Conservation (phyloP, 2,888 invertebrate genomes). For the Stenolophus ochropezus region DNA sequence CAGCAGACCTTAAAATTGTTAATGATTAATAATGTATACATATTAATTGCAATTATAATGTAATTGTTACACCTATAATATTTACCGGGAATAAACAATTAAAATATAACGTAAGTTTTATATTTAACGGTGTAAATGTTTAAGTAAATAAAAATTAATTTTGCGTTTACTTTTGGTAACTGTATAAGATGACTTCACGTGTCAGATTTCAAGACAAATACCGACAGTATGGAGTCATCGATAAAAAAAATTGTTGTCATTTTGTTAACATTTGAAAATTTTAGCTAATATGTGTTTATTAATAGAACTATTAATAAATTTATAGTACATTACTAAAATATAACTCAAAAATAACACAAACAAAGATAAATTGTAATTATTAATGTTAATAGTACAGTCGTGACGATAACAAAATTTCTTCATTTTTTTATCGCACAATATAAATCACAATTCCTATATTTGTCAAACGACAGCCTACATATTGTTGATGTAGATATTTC, state of each 20-base stretch:
- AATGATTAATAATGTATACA: neutral
- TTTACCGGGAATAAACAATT: neutral
- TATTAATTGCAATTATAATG: neutral
- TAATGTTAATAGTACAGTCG: slow-evolving; percentile 6
- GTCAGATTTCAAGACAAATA: neutral
- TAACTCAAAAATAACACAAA: neutral
- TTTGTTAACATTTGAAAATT: neutral
- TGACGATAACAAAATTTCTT: slow-evolving; percentile 23
- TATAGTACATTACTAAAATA: neutral
- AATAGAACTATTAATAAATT: neutral
- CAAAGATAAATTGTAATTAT: neutral
- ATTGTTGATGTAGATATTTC: slow-evolving; percentile 7
- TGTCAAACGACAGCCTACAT: slow-evolving; percentile 46
- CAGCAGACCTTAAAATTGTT: slow-evolving; percentile 16
- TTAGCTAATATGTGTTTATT: neutral
- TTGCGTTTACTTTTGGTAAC: slow-evolving; percentile 1
- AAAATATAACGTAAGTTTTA: neutral
- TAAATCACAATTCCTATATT: slow-evolving; percentile 39
- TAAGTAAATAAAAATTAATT: slow-evolving; percentile 7
- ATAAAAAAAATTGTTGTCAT: slow-evolving; percentile 1
- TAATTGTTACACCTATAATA: neutral
- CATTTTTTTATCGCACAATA: neutral
- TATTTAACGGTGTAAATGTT: slow-evolving; percentile 16
- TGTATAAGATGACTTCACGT: slow-evolving; percentile 30
- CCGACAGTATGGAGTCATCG: slow-evolving; percentile 5